These are phyloP conservation scores for Pavo muticus DNA, from an alignment of 2,113 vertebrate species.

Conservation along the genomic window DNA sequence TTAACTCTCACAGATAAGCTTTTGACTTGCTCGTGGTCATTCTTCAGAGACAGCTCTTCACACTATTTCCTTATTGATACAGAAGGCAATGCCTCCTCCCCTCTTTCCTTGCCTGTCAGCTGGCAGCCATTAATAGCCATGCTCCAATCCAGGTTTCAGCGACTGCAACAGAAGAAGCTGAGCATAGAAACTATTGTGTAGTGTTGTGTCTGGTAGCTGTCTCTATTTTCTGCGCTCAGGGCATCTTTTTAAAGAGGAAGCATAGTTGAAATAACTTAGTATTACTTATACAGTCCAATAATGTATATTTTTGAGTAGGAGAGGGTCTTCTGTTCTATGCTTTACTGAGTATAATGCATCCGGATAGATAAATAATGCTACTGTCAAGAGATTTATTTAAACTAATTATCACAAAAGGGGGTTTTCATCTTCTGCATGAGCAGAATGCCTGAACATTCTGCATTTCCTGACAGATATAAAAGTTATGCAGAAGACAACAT, in stretches of 20 bases:
- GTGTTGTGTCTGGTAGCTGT: neutral
- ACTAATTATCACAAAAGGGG: neutral
- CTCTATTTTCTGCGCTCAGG: neutral
- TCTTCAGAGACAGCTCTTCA: too few relatives aligned
- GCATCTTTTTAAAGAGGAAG: neutral
- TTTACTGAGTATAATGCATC: constrained; percentile 38
- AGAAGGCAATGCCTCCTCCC: too few relatives aligned
- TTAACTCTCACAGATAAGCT: too few relatives aligned
- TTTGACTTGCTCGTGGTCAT: too few relatives aligned
- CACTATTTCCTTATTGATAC: too few relatives aligned
- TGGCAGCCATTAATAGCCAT: too few relatives aligned
- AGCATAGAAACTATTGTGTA: neutral
- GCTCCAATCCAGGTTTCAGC: too few relatives aligned
- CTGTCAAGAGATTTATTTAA: constrained; percentile 53
- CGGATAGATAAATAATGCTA: constrained; percentile 14
- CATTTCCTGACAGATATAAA: constrained; percentile 1
- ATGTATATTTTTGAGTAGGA: neutral
- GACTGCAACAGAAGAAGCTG: neutral
- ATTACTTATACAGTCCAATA: neutral
- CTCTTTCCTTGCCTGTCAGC: too few relatives aligned
- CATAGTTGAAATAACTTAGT: neutral
- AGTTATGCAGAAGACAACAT: neutral
- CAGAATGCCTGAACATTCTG: neutral
- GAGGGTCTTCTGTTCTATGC: neutral
- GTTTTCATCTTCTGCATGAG: neutral